These are phyloP conservation scores for Cnemophilus loriae DNA, from an alignment of 2,113 vertebrate genomes.

Conservation along the genomic window DNA sequence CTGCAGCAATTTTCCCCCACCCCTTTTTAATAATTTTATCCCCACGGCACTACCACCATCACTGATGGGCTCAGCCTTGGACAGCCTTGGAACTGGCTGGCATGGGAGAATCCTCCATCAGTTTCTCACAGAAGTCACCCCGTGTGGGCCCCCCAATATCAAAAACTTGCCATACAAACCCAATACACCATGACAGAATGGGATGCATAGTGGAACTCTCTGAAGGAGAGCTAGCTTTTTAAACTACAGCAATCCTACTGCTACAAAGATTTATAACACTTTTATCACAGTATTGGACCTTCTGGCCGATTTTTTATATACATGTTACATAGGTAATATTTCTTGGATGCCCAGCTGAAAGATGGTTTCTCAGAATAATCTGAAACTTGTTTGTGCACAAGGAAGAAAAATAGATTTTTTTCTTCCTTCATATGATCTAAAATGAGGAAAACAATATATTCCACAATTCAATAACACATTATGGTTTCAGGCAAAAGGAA, in stretches of 20 bases:
- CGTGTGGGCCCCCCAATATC: accelerated
- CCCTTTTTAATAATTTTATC: not conserved
- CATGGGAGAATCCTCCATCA: not conserved
- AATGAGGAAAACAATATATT: not conserved
- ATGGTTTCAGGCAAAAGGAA: not conserved
- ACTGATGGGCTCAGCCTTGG: not conserved
- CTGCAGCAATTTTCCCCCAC: not conserved
- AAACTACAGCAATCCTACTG: not conserved
- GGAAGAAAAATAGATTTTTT: not conserved
- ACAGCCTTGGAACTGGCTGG: not conserved
- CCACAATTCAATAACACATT: not conserved
- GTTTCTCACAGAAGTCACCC: not conserved
- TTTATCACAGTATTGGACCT: not conserved
- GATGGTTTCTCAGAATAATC: not conserved
- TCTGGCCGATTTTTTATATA: not conserved
- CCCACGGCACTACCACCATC: not conserved
- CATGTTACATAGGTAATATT: not conserved
- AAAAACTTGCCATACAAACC: not conserved
- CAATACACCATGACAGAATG: not conserved
- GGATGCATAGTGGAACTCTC: not conserved
- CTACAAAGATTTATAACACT: not conserved
- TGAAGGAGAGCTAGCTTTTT: not conserved
- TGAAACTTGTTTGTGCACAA: not conserved
- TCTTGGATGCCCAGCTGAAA: not conserved
- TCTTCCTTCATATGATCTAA: not conserved